Conservation (phyloP, 2,888 invertebrate genomes). For the Conus canariensis region DNA sequence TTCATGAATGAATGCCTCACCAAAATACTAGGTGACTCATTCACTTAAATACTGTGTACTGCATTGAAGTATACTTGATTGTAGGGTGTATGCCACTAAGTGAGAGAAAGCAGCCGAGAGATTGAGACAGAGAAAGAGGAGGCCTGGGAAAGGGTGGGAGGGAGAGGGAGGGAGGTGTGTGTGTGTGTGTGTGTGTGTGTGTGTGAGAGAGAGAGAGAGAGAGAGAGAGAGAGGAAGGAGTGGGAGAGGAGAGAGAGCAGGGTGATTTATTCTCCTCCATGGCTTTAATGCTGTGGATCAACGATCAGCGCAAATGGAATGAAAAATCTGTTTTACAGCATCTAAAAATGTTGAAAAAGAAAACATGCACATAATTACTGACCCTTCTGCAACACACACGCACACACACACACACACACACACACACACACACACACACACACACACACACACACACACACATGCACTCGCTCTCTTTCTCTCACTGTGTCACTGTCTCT, state of each 20-base stretch:
- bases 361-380: neutral
- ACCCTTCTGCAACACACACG: neutral
- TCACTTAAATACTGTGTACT: too few relatives aligned
- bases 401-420: slow-evolving; percentile 3
- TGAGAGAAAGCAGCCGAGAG: neutral
- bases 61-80: too few relatives aligned
- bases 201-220: neutral
- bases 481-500: too few relatives aligned
- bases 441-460: neutral
- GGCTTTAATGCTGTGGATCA: too few relatives aligned
- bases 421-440: neutral
- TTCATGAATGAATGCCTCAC: neutral
- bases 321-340: too few relatives aligned
- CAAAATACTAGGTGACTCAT: neutral
- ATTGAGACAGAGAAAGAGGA: neutral
- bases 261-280: too few relatives aligned
- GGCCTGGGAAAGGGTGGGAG: neutral
- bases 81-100: too few relatives aligned
- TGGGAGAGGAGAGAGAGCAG: neutral
- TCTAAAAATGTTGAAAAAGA: too few relatives aligned
- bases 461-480: too few relatives aligned
- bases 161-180: neutral
- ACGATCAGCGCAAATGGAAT: too few relatives aligned
- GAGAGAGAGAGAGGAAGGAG: neutral
- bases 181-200: too few relatives aligned